These are phyloP conservation scores for Poeciliopsis infans DNA, from an alignment of 2,797 vertebrate species.

Conservation along the genomic window DNA sequence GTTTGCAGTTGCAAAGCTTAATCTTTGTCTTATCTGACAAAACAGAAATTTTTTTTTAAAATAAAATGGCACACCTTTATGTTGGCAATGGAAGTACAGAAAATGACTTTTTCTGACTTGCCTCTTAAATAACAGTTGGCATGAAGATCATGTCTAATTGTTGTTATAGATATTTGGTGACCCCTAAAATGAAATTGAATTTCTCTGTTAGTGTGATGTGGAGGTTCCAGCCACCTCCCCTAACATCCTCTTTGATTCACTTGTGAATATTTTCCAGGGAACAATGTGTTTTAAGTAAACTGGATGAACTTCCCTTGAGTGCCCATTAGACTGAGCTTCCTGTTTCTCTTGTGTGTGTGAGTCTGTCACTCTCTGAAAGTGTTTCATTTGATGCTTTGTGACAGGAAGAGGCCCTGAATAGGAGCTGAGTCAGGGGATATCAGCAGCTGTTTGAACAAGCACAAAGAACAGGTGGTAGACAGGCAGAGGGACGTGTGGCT, in stretches of 20 bases:
- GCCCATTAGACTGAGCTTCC: neutral
- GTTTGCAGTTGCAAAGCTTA: neutral
- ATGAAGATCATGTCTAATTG: neutral
- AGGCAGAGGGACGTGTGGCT: constrained; percentile 14
- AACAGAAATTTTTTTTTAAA: too few relatives aligned
- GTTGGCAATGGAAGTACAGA: neutral
- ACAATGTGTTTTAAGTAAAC: neutral
- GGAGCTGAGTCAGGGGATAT: constrained; percentile 8
- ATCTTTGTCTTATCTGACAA: neutral
- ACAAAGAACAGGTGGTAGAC: constrained; percentile 57
- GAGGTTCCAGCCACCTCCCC: neutral
- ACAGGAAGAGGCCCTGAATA: constrained; percentile 26
- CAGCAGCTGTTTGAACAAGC: constrained; percentile 56
- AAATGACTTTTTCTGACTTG: neutral
- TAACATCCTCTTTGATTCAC: neutral
- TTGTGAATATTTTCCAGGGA: neutral
- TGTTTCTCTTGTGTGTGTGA: neutral
- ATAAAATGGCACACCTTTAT: neutral
- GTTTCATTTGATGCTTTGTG: constrained; percentile 1
- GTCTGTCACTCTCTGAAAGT: constrained; percentile 19
- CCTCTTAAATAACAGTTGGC: neutral
- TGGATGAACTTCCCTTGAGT: neutral
- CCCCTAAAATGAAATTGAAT: neutral
- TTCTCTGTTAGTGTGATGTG: neutral
- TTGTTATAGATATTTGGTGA: neutral